Conservation (phyloP, 2,113 vertebrate genomes). For the Pollimyrus isidori region DNA sequence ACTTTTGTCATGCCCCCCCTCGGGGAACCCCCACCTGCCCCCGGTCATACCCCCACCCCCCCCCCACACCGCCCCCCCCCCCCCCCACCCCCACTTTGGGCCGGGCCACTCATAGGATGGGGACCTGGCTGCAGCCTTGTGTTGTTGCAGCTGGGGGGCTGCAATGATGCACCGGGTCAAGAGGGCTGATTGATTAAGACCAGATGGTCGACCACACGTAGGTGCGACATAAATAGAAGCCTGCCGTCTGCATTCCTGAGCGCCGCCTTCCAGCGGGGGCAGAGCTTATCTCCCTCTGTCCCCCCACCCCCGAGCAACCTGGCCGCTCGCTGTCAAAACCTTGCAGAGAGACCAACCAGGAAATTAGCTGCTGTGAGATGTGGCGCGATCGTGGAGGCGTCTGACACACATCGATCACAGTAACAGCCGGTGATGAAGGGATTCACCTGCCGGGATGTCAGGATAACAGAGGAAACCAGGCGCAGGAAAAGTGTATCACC, state of each 20-base stretch:
- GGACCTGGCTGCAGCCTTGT: slow-evolving; percentile 29
- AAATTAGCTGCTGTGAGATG: background rate
- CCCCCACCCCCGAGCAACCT: background rate
- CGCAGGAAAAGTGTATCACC: slow-evolving; percentile 12
- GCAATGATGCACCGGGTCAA: slow-evolving; percentile 66
- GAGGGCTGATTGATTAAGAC: slow-evolving; percentile 78
- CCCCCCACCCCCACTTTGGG: background rate
- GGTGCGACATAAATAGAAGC: slow-evolving; percentile 83
- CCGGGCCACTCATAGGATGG: background rate
- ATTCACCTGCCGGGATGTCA: background rate
- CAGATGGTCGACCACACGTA: slow-evolving; percentile 83
- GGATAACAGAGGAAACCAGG: slow-evolving; percentile 36
- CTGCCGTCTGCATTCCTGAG: slow-evolving; percentile 73
- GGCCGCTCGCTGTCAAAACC: background rate
- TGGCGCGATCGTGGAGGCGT: background rate
- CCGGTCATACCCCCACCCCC: background rate
- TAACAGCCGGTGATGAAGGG: background rate
- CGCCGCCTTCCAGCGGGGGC: slow-evolving; percentile 59
- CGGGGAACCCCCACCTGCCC: background rate
- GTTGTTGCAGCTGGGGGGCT: slow-evolving; percentile 78
- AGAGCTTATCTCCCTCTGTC: slow-evolving; percentile 37
- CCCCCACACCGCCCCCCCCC: too few relatives aligned
- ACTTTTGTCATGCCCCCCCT: background rate
- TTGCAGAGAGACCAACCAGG: background rate
- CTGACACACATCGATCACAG: background rate